Base-by-base conservation (phyloP, 1,140 invertebrate genomes). In the Lepidurus couesii region DNA sequence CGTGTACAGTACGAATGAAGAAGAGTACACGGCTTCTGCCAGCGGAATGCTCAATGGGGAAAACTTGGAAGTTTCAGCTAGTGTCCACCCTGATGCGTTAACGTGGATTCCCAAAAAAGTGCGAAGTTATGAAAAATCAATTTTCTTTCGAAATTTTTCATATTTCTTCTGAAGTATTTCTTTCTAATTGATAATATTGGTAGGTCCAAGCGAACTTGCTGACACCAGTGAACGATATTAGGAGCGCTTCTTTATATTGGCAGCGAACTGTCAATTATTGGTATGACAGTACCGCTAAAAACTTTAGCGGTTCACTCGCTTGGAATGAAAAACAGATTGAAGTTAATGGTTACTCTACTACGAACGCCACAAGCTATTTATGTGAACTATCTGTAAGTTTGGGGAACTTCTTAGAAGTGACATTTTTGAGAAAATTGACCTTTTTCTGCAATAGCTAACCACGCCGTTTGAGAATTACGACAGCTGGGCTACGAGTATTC, bases 1-100 rank as follows among this genome's bases (percentile, higher is more conserved):
- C 34, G 74, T 74, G 78, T 81, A 80, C 53, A 65, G 53, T 65
- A 7, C n/a, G 7, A 65, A 13, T 16, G 53, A 65, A n/a, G 53
- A 7, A 7, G 53, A 65, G 8, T 65, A 65, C 53, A 65, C 53
- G 1, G 53, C 53, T 11, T 65, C 53, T 7, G 75, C 34, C 44
- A 42, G 75, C 43, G 26, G 43, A 42, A 42, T 21, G 34, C 10
- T 77, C 24, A 77, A 44, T n/a, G 75, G 53, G 16, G 53, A 65
- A 21, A 65, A 13, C 21, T 21, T 65, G n/a, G 53, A 65, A 65
- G 13, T 65, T 16, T 65, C 53, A 16, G 53, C 53, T 16, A 65
- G 16, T 65, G 13, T 65, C 16, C 16, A 7, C 16, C 53, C 53
- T n/a, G 53, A 16, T 65, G 6, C 13, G 7, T 65, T 21, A 21